Evolutionary conservation across 1,140 invertebrate genomes (phyloP).

Genomic region (Antheraea mylitta): DNA sequence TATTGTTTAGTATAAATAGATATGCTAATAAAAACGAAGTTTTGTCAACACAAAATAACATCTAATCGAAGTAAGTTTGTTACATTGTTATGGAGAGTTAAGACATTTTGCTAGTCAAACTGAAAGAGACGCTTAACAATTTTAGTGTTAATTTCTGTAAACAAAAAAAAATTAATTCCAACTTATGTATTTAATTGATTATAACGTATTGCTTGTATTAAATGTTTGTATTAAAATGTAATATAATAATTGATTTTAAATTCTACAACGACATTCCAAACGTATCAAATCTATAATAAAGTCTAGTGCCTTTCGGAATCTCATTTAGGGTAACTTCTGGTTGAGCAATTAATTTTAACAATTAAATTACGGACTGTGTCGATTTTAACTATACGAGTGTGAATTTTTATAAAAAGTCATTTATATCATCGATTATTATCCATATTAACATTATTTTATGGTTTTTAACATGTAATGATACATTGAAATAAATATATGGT

Average conservation of each 20-base stretch:
- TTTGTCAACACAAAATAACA: neutral
- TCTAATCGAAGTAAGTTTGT: neutral
- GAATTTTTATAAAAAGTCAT: neutral
- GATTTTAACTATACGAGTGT: neutral
- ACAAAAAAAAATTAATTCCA: neutral
- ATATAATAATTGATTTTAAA: conserved; percentile 8
- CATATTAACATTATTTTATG: too few relatives aligned
- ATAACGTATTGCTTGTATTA: neutral
- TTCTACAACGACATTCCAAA: conserved; percentile 56
- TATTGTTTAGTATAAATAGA: neutral
- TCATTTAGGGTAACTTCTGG: conserved; percentile 53
- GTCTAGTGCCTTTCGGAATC: conserved; percentile 70
- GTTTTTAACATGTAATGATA: too few relatives aligned
- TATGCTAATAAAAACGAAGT: neutral
- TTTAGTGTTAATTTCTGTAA: neutral
- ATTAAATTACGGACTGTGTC: neutral
- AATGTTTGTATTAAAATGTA: neutral
- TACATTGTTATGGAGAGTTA: neutral
- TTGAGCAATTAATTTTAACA: conserved; percentile 21
- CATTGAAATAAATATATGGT: too few relatives aligned
- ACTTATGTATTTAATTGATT: neutral
- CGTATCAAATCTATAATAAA: conserved; percentile 56
- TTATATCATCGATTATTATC: neutral
- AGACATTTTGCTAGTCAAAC: neutral
- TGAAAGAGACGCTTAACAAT: neutral